Evolutionary conservation across 2,888 invertebrate species (phyloP), one percentile per base, ranked within the genome.

Genomic region (Archips crataeganus): DNA sequence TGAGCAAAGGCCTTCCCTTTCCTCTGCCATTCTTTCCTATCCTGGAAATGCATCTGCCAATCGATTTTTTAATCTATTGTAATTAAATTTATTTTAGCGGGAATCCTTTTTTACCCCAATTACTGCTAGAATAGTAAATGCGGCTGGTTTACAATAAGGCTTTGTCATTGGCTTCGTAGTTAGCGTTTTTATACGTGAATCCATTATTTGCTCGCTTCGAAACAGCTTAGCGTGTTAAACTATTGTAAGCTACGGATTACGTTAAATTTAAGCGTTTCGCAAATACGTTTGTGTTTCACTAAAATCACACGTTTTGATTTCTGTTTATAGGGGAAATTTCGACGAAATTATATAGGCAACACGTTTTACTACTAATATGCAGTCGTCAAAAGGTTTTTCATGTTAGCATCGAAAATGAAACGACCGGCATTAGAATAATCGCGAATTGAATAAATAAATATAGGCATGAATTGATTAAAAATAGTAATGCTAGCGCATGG

Each of bases 161-260:
- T 57, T 57, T 63, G 45, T 63, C 63, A 34, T 15, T 36, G 60
- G 15, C 36, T 57, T 42, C 10, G 62, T 54, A 51, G 45, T 15
- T 34, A 70, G 45, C 2, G 45, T 63, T 61, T 62, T 51, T 49
- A 5, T 39, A 49, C 11, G 32, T 45, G 45, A 23, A 70, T 70
- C 15, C 32, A 57, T 57, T 32, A 32, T 57, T 57, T 32, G 59
- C 23, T 49, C 15, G 49, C 54, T 62, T 63, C 15, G 54, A 63
- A 70, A 63, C 54, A 70, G 51, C 54, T 63, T 32, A 34, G 63
- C 45, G 70, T 8, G n/a, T 66, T 54, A 10, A 39, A 66, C 36
- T 51, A 65, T 70, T 62, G 34, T 49, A 45, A 62, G 62, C 62
- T 23, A 9, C 62, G 62, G 23, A 62, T 62, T 62, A 13, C 23